These are phyloP conservation scores for Phytoseiulus persimilis DNA, from an alignment of 2,888 invertebrate genomes.

Conservation along the genomic window DNA sequence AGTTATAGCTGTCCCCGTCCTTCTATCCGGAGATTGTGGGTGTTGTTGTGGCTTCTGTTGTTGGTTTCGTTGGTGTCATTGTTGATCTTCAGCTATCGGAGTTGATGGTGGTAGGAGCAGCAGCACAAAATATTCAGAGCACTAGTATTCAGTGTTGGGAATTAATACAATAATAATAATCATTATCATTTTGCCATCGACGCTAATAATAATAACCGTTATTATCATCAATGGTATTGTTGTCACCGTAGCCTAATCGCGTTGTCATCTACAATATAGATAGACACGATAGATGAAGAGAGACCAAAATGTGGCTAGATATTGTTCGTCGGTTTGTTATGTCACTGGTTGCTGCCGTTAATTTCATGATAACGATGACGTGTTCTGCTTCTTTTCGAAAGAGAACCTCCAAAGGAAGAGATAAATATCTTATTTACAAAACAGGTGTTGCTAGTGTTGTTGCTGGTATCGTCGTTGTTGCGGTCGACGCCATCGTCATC, in stretches of 20 bases:
- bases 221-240: not conserved
- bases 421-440: constrained; percentile 39
- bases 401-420: not conserved
- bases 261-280: not conserved
- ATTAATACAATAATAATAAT: not conserved
- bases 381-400: not conserved
- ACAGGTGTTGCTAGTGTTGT: not conserved
- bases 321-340: not conserved
- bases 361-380: not conserved
- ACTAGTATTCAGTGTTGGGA: not conserved
- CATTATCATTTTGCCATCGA: not conserved
- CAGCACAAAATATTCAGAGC: not conserved
- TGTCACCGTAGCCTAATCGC: not conserved
- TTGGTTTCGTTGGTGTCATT: not conserved
- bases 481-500: not conserved
- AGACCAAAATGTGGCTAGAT: not conserved
- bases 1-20: not conserved
- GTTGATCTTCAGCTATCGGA: not conserved
- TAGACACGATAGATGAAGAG: not conserved
- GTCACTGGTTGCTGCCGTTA: not conserved
- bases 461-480: not conserved
- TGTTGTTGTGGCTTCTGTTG: not conserved
- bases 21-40: not conserved
- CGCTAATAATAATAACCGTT: not conserved
- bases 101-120: not conserved